Evolutionary conservation across 2,797 vertebrate species (phyloP), one percentile per base, ranked within the genome.

Genomic region (Denticeps clupeoides): DNA sequence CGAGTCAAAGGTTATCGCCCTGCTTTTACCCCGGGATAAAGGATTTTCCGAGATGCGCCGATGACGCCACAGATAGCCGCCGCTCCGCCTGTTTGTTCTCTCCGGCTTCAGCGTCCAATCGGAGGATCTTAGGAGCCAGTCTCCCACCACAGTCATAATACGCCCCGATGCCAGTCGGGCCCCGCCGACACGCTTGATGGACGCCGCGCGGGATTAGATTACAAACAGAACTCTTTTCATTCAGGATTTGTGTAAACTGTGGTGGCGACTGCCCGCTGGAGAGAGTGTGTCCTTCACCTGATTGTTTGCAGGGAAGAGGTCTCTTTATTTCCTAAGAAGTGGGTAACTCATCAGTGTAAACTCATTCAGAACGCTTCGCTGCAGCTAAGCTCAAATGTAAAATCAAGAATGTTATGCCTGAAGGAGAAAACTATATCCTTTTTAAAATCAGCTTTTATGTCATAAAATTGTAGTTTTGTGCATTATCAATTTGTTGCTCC

Each of bases 211-310:
- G 50, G 81, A 84, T 85, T 80, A 85, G 70, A 78, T 80, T 78
- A 79, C 77, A 75, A 75, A 84, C 71, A 80, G 80, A 79, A 80
- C 78, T 79, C 79, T 83, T 83, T 82, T 78, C 70, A 70, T 79
- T 77, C 41, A 8, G 63, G 64, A 67, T 78, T 79, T 84, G 73
- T 86, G 72, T 83, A 85, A 86, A 85, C 81, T 82, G 64, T 77
- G 64, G 70, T 71, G 71, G 67, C 46, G 50, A 53, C 51, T 72
- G 67, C 71, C 56, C 41, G 19, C 23, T 62, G 55, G 38, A 35
- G 55, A 47, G 57, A 64, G 60, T 65, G 49, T 49, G 54, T 51
- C 59, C 60, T 67, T 56, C 18, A 38, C 68, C 59, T 56, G 54
- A 19, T 45, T 46, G 63, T 68, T 55, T 59, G 58, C 23, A 26